Evolutionary conservation across 2,888 invertebrate genomes (phyloP), one percentile per base, ranked within the genome.

Genomic region (Philonicus albiceps): DNA sequence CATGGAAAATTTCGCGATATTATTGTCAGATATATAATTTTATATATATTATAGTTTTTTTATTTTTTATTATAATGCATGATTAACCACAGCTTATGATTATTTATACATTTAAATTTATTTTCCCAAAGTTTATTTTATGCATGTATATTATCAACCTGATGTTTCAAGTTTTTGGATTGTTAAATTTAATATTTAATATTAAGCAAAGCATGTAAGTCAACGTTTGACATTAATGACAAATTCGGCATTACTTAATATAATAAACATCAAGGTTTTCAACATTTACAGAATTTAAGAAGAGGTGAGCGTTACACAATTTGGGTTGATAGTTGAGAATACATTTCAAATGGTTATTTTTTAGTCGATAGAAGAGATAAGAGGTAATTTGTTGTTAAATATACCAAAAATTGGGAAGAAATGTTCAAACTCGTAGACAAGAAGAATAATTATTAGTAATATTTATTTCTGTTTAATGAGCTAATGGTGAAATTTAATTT

Each of bases 1-100:
- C 64, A 64, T 49, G 53, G 81, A 81, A 81, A 81, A 81, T 30
- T 43, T 37, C 64, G 81, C 81, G 19, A 81, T 55, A 37, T 81
- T 81, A 81, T 81, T 81, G 81, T 81, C 81, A 81, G 64, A 81
- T 81, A 53, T 55, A 55, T 53, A 55, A 37, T 16, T 16, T 37
- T 22, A 40, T 16, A 40, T 76, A 76, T 40, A 76, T 76, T 37
- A 37, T 43, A 43, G 40, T n/a, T 40, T 40, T 75, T 76, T 27
- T 27, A 80, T 49, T 13, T 80, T 53, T 31, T 37, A 53, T 80
- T 1, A 80, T 80, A 49, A 55, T n/a, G 30, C 13, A 31, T 34
- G 31, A 55, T n/a, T 34, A 81, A n/a, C 37, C 53, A 81, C 55
- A 81, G 64, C 64, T 81, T 81, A 64, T 22, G 16, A 81, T 80